Evolutionary conservation across 2,113 vertebrate species (phyloP).

Genomic region (Siphamia tubifer): DNA sequence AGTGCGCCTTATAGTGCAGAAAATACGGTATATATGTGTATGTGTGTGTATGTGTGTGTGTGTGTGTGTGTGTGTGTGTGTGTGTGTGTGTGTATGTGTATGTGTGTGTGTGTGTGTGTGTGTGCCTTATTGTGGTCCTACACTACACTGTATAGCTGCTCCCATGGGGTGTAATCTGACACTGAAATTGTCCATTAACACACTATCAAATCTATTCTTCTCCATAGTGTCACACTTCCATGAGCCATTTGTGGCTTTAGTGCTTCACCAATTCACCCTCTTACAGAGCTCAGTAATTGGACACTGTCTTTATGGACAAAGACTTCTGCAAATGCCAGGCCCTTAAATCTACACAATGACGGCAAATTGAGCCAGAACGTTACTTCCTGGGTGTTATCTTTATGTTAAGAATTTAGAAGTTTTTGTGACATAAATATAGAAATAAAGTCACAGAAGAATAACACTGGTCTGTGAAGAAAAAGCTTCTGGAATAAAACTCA

Average conservation of each 20-base stretch:
- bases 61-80: too few species aligned
- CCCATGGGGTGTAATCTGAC: conserved; percentile 62
- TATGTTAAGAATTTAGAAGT: too few species aligned
- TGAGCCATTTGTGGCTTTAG: conserved; percentile 63
- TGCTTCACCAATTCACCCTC: conserved; percentile 21
- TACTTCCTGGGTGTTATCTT: neutral
- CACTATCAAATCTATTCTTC: conserved; percentile 68
- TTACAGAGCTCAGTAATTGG: conserved; percentile 20
- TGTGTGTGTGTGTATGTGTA: neutral
- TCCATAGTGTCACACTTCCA: conserved; percentile 61
- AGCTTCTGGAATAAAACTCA: too few species aligned
- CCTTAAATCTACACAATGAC: neutral
- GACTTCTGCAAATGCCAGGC: neutral
- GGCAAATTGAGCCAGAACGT: neutral
- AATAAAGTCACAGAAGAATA: too few species aligned
- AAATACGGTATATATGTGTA: too few species aligned
- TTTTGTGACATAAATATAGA: neutral
- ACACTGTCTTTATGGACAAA: conserved; percentile 22
- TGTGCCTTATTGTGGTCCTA: conserved; percentile 16
- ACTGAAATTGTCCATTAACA: conserved; percentile 72
- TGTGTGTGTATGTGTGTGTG: too few species aligned
- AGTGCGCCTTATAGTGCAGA: too few species aligned
- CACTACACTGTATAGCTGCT: conserved; percentile 38
- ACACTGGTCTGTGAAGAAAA: too few species aligned
- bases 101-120: neutral